Conservation (phyloP, 1,140 invertebrate genomes). For the Diabrotica virgifera region DNA sequence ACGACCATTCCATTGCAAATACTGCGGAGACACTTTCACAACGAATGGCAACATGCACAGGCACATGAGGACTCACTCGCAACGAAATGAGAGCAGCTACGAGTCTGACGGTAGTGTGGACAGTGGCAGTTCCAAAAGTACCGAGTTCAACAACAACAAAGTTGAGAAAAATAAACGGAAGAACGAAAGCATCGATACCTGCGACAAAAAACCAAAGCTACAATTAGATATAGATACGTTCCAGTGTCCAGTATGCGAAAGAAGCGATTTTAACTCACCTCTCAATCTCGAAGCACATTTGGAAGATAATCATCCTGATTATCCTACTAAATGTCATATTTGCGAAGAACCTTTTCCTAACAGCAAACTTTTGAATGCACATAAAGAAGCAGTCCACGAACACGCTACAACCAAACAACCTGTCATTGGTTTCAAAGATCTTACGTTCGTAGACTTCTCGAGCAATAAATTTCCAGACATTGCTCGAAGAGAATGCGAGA, state of each 20-base stretch:
- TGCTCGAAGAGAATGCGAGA: slow-evolving; percentile 68
- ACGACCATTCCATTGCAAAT: slow-evolving; percentile 72
- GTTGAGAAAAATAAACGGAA: slow-evolving; percentile 40
- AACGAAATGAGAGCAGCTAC: slow-evolving; percentile 48
- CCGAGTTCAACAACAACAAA: slow-evolving; percentile 50
- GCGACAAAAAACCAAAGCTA: slow-evolving; percentile 31
- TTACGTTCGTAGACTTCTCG: slow-evolving; percentile 78
- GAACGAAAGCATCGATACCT: slow-evolving; percentile 29
- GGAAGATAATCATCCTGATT: slow-evolving; percentile 67
- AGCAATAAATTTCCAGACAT: slow-evolving; percentile 75
- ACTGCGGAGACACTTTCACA: slow-evolving; percentile 78
- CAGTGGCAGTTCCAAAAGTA: slow-evolving; percentile 40
- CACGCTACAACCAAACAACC: slow-evolving; percentile 31
- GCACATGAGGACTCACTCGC: slow-evolving; percentile 72
- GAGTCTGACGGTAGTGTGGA: slow-evolving; percentile 49
- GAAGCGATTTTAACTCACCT: slow-evolving; percentile 59
- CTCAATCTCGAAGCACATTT: slow-evolving; percentile 64
- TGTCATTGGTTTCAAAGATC: slow-evolving; percentile 66
- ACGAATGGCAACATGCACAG: slow-evolving; percentile 88
- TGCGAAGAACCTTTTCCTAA: slow-evolving; percentile 71
- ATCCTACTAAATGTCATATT: slow-evolving; percentile 64
- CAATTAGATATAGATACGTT: slow-evolving; percentile 32
- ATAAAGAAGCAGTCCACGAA: slow-evolving; percentile 48
- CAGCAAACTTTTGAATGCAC: slow-evolving; percentile 65
- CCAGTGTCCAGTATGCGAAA: slow-evolving; percentile 59